Conservation (phyloP, 2,113 vertebrate genomes). For the Ursus arctos region DNA sequence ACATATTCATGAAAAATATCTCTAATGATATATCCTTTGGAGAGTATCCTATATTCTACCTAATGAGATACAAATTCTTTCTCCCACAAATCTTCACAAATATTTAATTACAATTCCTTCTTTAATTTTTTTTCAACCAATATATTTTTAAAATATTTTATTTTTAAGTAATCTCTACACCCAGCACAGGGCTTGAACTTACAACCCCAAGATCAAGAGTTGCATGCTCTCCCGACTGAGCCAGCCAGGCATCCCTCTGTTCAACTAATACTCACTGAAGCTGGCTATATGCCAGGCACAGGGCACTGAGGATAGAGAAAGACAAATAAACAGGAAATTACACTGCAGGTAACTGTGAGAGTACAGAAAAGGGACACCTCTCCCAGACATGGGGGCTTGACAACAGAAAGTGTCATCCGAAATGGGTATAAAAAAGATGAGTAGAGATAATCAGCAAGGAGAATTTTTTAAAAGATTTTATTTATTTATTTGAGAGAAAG, state of each 20-base stretch:
- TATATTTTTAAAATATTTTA: background rate
- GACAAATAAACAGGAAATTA: constrained; percentile 25
- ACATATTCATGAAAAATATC: constrained; percentile 35
- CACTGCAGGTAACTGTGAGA: background rate
- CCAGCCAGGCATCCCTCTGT: background rate
- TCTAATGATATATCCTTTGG: constrained; percentile 30
- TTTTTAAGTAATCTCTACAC: background rate
- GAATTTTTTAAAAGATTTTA: background rate
- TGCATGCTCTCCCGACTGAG: background rate
- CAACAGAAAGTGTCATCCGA: background rate
- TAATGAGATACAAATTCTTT: constrained; percentile 3
- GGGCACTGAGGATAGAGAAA: background rate
- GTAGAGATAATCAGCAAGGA: background rate
- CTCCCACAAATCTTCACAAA: constrained; percentile 40
- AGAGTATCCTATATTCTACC: background rate
- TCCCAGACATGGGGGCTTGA: background rate
- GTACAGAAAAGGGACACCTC: background rate
- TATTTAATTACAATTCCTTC: background rate
- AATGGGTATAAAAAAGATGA: background rate
- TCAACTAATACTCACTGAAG: background rate
- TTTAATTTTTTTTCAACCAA: background rate
- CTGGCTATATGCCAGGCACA: background rate
- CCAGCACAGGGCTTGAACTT: background rate
- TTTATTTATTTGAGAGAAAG: no score
- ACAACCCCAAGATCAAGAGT: background rate